These are phyloP conservation scores for Entelurus aequoreus DNA, from an alignment of 2,113 vertebrate genomes.

Conservation along the genomic window DNA sequence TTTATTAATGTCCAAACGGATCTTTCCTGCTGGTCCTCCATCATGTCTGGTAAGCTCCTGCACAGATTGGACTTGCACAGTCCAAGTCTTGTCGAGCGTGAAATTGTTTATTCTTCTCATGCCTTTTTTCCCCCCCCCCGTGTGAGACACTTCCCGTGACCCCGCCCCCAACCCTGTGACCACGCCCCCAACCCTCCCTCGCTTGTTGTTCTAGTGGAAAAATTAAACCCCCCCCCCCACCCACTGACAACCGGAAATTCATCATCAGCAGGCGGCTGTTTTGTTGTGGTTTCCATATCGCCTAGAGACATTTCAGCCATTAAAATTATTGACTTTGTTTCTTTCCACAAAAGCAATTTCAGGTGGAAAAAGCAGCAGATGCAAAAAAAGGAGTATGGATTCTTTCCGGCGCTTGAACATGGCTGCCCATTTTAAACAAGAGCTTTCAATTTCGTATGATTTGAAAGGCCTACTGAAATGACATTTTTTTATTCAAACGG, in stretches of 20 bases:
- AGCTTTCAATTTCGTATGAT: too few relatives aligned
- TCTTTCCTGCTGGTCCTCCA: constrained; percentile 15
- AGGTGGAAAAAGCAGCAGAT: not conserved
- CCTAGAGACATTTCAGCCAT: not conserved
- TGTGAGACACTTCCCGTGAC: constrained; percentile 33
- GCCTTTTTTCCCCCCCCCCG: constrained; percentile 27
- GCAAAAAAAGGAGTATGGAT: not conserved
- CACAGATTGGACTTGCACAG: constrained; percentile 14
- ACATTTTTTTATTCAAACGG: too few relatives aligned
- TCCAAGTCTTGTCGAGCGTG: constrained; percentile 31
- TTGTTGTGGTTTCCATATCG: constrained; percentile 20
- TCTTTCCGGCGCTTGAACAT: too few relatives aligned
- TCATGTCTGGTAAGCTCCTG: constrained; percentile 15
- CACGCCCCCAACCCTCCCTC: not conserved
- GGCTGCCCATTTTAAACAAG: too few relatives aligned
- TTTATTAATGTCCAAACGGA: constrained; percentile 39
- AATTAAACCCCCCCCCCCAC: constrained; percentile 39
- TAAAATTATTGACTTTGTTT: not conserved
- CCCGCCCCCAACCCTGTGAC: constrained; percentile 16
- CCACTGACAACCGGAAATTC: constrained; percentile 39
- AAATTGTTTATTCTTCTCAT: constrained; percentile 67
- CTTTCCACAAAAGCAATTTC: not conserved
- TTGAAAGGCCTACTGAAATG: too few relatives aligned
- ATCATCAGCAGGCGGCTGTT: constrained; percentile 30
- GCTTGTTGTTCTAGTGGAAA: constrained; percentile 34